Evolutionary conservation across 2,797 vertebrate genomes (phyloP).

Genomic region (Gallinago solitaria): DNA sequence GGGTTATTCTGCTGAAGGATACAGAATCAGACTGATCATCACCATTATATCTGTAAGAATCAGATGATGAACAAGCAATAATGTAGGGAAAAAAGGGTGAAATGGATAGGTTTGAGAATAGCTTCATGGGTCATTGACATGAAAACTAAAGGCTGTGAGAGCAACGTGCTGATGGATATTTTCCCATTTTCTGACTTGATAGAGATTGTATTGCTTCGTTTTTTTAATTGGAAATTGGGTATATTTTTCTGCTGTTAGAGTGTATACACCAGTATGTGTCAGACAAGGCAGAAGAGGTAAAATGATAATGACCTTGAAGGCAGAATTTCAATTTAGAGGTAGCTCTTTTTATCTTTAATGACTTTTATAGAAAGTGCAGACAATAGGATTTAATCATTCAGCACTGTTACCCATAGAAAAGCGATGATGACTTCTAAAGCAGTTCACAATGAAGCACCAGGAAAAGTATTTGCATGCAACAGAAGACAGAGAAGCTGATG

Average conservation of each 20-base stretch:
- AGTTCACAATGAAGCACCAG: neutral
- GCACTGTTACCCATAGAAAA: constrained; percentile 1
- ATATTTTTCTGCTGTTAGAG: neutral
- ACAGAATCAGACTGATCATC: neutral
- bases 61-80: neutral
- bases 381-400: constrained; percentile 52
- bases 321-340: constrained; percentile 32
- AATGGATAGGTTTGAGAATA: neutral
- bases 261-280: neutral
- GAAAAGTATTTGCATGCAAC: constrained; percentile 19
- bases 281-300: neutral
- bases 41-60: neutral
- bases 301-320: constrained; percentile 39
- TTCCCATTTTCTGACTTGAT: constrained; percentile 3
- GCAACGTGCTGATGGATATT: neutral
- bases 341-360: constrained; percentile 46
- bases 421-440: neutral
- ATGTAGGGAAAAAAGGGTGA: neutral
- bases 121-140: neutral
- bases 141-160: neutral
- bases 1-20: neutral
- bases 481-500: neutral
- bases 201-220: neutral
- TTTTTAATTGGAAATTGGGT: constrained; percentile 10
- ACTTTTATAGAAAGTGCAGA: constrained; percentile 40